phyloP scores from a whole-genome alignment of 2,888 invertebrate species.

The Sarcophaga rosellei region DNA sequence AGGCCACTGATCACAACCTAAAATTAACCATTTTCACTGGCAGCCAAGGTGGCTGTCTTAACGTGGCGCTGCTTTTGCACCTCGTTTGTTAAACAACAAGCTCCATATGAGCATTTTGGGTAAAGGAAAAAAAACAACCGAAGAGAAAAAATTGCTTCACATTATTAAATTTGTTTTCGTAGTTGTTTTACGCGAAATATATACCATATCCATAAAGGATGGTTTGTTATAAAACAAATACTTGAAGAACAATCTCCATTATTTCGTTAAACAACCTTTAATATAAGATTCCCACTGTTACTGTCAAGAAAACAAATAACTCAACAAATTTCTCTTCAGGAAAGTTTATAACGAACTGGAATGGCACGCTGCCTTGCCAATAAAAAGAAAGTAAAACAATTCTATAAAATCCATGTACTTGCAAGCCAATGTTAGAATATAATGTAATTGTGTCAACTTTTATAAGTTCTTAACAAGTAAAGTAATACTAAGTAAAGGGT shows the following conservation, averaged over 20 bases:
- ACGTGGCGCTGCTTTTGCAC: constrained; percentile 68
- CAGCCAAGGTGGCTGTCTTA: constrained; percentile 59
- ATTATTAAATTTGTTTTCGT: constrained; percentile 63
- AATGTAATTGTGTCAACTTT: too few relatives aligned
- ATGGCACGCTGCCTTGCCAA: not conserved
- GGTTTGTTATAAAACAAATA: constrained; percentile 67
- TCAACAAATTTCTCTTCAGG: not conserved
- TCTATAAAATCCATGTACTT: too few relatives aligned
- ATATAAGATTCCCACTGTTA: constrained; percentile 68
- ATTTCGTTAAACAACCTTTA: constrained; percentile 59
- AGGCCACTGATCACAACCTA: constrained; percentile 70
- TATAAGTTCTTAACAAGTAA: too few relatives aligned
- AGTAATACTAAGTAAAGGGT: too few relatives aligned
- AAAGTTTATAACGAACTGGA: constrained; percentile 28
- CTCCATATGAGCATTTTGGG: constrained; percentile 12
- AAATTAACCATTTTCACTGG: constrained; percentile 76
- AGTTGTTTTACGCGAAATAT: constrained; percentile 52
- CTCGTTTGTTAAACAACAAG: constrained; percentile 61
- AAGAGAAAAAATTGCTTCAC: constrained; percentile 58
- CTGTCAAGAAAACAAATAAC: constrained; percentile 47
- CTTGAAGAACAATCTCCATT: constrained; percentile 59
- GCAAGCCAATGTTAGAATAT: too few relatives aligned
- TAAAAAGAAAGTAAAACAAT: not conserved
- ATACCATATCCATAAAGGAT: constrained; percentile 46
- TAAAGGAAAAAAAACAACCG: not conserved